Evolutionary conservation across 2,797 vertebrate genomes (phyloP).

Genomic region (Allobates femoralis): DNA sequence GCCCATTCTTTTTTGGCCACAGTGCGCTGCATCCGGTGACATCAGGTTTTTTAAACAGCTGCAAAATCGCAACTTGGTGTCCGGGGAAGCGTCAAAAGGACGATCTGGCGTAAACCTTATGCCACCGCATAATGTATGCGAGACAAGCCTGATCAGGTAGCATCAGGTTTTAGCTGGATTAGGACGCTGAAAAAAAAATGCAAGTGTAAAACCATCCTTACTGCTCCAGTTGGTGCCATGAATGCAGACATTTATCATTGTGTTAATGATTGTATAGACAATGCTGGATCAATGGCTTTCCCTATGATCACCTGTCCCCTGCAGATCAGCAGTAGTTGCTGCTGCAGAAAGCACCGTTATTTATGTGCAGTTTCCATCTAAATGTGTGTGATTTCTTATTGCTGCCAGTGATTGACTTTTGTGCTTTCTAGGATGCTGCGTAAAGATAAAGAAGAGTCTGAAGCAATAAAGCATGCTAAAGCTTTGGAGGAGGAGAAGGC

Average conservation of each 20-base stretch:
- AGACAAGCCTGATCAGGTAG: no score
- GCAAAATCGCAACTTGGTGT: no score
- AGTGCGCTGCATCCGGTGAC: no score
- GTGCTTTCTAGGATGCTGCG: slow-evolving; percentile 86
- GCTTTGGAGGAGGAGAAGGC: slow-evolving; percentile 96
- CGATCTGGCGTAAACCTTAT: no score
- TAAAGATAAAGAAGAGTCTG: slow-evolving; percentile 96
- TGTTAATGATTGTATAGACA: not conserved
- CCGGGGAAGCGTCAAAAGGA: no score
- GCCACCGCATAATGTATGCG: no score
- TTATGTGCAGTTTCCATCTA: not conserved
- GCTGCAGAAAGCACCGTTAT: not conserved
- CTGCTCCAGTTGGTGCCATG: not conserved
- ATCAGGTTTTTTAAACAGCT: no score
- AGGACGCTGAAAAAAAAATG: no score
- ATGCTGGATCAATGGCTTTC: not conserved
- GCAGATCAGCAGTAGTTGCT: not conserved
- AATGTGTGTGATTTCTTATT: not conserved
- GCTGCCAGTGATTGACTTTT: not conserved
- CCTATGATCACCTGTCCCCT: not conserved
- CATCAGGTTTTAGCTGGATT: no score
- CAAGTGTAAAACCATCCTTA: no score
- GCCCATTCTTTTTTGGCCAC: no score
- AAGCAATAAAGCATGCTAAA: slow-evolving; percentile 97
- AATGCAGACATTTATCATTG: not conserved